Evolutionary conservation across 2,797 vertebrate species (phyloP).

Genomic region (Uromys caudimaculatus): DNA sequence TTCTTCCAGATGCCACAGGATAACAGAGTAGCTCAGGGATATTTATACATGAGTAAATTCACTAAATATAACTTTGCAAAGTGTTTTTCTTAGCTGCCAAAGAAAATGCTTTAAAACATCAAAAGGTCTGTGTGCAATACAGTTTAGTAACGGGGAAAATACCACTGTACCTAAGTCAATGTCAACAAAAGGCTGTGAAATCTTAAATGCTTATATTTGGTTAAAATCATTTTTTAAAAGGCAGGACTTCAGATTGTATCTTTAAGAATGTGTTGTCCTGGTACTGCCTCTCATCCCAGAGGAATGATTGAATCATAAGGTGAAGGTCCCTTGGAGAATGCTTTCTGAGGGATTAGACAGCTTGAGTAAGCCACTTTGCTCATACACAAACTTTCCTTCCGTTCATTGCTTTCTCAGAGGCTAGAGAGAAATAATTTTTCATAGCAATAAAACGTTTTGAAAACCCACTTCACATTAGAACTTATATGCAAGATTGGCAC

Average conservation of each 20-base stretch:
- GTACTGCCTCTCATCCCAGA: constrained; percentile 37
- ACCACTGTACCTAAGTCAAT: not conserved
- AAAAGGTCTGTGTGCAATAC: constrained; percentile 73
- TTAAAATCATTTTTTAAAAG: constrained; percentile 25
- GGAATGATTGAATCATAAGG: constrained; percentile 52
- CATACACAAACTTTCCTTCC: constrained; percentile 36
- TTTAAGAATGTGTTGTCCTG: constrained; percentile 53
- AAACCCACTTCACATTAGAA: constrained; percentile 29
- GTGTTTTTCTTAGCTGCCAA: constrained; percentile 82
- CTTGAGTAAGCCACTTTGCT: not conserved
- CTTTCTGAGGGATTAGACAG: constrained; percentile 33
- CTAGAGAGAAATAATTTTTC: constrained; percentile 21
- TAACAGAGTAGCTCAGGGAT: constrained; percentile 76
- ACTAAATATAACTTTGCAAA: constrained; percentile 79
- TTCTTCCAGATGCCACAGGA: constrained; percentile 82
- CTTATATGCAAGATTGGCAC: not conserved
- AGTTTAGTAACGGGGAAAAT: not conserved
- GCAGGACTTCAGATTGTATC: constrained; percentile 55
- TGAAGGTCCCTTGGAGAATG: constrained; percentile 43
- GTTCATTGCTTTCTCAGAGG: constrained; percentile 11
- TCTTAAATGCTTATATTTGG: constrained; percentile 52
- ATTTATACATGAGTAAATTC: constrained; percentile 75
- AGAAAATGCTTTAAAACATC: constrained; percentile 78
- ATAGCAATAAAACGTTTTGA: constrained; percentile 46
- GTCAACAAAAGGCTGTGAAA: constrained; percentile 47